Base-by-base conservation (phyloP, 2,888 invertebrate species). In the Synanthedon formicaeformis region DNA sequence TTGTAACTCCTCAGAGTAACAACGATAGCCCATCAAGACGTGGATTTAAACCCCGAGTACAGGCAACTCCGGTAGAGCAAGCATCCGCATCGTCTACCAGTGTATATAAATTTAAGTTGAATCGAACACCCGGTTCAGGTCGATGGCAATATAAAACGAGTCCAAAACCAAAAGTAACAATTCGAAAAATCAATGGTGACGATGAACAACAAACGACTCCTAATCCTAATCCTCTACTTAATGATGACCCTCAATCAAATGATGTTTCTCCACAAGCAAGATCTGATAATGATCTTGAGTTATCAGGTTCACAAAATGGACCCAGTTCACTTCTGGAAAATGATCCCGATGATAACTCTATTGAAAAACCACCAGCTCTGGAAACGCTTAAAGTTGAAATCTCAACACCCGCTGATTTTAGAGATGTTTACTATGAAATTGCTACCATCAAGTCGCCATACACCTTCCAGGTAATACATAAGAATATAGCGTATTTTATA, bases 111-210 rank as follows among this genome's bases (percentile, higher is more conserved):
- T 92, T 95, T 65, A 96, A 95, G 74, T 81, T 96, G 49, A 94
- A 94, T 68, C 89, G 95, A 50, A 89, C 94, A 12, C 94, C 93
- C 51, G 95, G 95, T 4, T 92, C 93, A 50, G 95, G 96, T 52
- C 91, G 96, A 61, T 96, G 96, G 96, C 94, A 95, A 65, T 96
- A 96, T 78, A 96, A 95, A 81, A 95, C 96, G 10, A 94, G 95
- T 23, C 92, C 95, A 0, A 96, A 95, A 75, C 96, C 96, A 3
- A 90, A 95, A 73, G 92, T 96, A 8, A 91, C 91, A 51, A 95
- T 96, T 60, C 89, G 94, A 52, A 93, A 94, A 70, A 90, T 90
- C 63, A 88, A 87, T 52, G 89, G 88, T 54, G 90, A 90, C 54
- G 90, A 90, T 55, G 84, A 84, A 23, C 73, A 76, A 58, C 85